phyloP scores from a whole-genome alignment of 2,797 vertebrate genomes.

The Tinamus major region DNA sequence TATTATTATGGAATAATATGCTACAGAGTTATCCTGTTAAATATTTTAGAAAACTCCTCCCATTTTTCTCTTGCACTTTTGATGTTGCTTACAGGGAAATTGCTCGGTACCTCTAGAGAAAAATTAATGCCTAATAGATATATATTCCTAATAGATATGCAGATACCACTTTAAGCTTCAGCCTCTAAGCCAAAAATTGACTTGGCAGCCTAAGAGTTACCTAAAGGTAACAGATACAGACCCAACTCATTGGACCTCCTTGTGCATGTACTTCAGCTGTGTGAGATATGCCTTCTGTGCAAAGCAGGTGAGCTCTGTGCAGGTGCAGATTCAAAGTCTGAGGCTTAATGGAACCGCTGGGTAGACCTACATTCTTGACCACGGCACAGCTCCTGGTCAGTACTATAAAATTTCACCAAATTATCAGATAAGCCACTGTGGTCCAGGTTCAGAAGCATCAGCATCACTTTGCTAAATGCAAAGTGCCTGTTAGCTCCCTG shows the following conservation, averaged over 20 bases:
- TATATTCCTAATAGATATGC: no score
- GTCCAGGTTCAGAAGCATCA: not conserved
- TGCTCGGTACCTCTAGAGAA: not conserved
- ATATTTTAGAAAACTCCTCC: not conserved
- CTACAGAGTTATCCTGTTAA: not conserved
- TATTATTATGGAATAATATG: not conserved
- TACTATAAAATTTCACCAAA: no score
- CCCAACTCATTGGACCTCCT: not conserved
- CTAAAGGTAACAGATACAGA: not conserved
- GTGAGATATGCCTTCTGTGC: rapidly evolving
- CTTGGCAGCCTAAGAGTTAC: not conserved
- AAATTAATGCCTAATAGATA: not conserved
- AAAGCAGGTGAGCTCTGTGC: not conserved
- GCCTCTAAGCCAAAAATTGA: not conserved
- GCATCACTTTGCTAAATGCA: not conserved
- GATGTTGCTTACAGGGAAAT: not conserved
- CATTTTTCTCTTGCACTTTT: not conserved
- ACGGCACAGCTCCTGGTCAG: not conserved
- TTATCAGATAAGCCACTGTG: not conserved
- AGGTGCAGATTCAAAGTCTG: not conserved
- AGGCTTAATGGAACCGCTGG: not conserved
- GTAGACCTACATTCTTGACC: not conserved
- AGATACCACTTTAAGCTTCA: not conserved
- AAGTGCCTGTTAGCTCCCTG: not conserved
- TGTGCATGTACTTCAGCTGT: not conserved